Conservation (phyloP, 2,113 vertebrate genomes). For the Colaptes auratus region DNA sequence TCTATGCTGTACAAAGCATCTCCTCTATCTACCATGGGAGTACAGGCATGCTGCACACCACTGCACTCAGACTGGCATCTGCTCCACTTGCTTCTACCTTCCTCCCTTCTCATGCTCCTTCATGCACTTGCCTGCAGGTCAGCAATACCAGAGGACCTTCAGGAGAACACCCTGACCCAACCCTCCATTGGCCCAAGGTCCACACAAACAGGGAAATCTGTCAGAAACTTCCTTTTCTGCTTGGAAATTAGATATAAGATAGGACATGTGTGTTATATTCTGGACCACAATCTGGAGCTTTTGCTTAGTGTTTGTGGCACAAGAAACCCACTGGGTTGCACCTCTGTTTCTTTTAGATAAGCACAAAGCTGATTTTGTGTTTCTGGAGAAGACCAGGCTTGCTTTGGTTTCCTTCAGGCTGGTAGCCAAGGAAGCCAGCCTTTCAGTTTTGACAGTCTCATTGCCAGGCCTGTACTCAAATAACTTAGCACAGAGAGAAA, state of each 20-base stretch:
- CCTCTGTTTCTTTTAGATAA: not conserved
- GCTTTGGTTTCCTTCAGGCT: not conserved
- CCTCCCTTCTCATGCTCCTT: not conserved
- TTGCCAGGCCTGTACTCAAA: not conserved
- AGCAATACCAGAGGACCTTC: not conserved
- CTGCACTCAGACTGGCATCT: not conserved
- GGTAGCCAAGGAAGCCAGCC: not conserved
- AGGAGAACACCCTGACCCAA: not conserved
- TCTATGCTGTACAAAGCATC: not conserved
- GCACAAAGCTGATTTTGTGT: not conserved
- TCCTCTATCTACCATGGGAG: rapidly evolving
- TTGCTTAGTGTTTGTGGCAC: not conserved
- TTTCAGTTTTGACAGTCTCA: not conserved
- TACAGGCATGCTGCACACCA: not conserved
- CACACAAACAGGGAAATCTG: not conserved
- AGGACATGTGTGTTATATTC: not conserved
- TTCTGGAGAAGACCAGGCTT: not conserved
- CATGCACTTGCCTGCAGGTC: not conserved
- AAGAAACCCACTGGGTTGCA: not conserved
- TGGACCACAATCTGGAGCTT: not conserved
- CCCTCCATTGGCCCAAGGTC: not conserved
- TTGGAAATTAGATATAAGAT: not conserved
- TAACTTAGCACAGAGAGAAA: not conserved
- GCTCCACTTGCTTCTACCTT: not conserved
- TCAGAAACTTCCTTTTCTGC: not conserved